Evolutionary conservation across 2,113 vertebrate species (phyloP).

Genomic region (Melanerpes formicivorus): DNA sequence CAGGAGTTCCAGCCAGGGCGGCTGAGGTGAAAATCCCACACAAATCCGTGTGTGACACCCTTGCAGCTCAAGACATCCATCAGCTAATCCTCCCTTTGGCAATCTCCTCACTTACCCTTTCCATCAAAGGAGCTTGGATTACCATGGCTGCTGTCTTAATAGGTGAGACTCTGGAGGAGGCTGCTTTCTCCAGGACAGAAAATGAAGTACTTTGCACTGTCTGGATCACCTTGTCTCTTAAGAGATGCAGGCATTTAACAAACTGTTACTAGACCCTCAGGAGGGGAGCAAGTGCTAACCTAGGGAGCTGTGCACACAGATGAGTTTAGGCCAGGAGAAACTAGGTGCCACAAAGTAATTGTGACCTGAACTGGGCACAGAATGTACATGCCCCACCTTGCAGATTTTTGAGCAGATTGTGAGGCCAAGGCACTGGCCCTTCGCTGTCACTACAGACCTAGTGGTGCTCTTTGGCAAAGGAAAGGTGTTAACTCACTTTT

Average conservation of each 20-base stretch:
- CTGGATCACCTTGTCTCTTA: neutral
- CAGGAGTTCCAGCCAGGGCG: conserved; percentile 3
- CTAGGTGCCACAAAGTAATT: neutral
- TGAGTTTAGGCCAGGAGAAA: accelerated
- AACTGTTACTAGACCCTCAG: neutral
- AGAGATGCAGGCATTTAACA: neutral
- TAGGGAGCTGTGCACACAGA: neutral
- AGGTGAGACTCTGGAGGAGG: neutral
- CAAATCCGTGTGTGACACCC: conserved; percentile 27
- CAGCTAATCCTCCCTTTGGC: conserved; percentile 14
- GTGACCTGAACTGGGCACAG: neutral
- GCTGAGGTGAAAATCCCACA: conserved; percentile 51
- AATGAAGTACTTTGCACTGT: neutral
- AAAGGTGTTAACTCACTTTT: neutral
- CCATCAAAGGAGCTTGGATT: conserved; percentile 39
- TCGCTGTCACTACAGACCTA: neutral
- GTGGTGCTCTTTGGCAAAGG: conserved; percentile 3
- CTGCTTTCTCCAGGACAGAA: neutral
- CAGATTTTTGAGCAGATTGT: neutral
- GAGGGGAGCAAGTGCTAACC: neutral
- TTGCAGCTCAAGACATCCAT: conserved; percentile 15
- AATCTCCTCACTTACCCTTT: neutral
- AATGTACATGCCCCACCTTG: neutral
- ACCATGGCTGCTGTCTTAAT: conserved; percentile 14
- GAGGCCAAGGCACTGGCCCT: neutral